Evolutionary conservation across 2,888 invertebrate species (phyloP), one percentile per base, ranked within the genome.

Genomic region (Lasioglossum leucozonium): DNA sequence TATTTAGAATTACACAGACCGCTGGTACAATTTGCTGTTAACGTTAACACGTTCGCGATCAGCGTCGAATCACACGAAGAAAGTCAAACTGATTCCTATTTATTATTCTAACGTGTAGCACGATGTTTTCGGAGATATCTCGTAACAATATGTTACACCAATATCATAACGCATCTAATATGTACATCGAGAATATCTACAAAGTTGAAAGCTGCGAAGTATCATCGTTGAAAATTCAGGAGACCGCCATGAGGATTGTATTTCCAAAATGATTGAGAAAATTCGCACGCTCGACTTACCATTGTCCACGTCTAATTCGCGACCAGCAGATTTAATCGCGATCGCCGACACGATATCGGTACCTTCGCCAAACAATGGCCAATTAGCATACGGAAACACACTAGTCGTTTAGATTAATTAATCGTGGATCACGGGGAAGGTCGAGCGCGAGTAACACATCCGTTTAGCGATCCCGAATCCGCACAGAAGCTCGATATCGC

Each of bases 231-330:
- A n/a, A n/a, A 51, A n/a, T 51, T n/a, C 10, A 22, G 3, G n/a
- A 51, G 10, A 51, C 51, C 10, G n/a, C 0, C 10, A 22, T n/a
- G 4, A 51, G 22, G 51, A 10, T 18, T 6, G 47, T 22, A 2
- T 51, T 22, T 51, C 22, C 22, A 6, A 10, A 22, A 22, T 18
- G 22, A 2, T 55, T n/a, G 22, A 55, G n/a, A 55, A 55, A 55
- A 55, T n/a, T n/a, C 22, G 11, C n/a, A 55, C 62, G 0, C 11
- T 47, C 13, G 16, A 67, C 76, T 76, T 67, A 76, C 76, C 76
- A 16, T 13, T 47, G 47, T 67, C 34, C 62, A 51, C 51, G 34
- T 13, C 11, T 8, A 13, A 6, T 16, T 69, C 1, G n/a, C 55
- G n/a, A 4, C 11, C 26, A 30, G 8, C n/a, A n/a, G 51, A 77